Evolutionary conservation across 2,113 vertebrate genomes (phyloP).

Genomic region (Rhipidura dahli): DNA sequence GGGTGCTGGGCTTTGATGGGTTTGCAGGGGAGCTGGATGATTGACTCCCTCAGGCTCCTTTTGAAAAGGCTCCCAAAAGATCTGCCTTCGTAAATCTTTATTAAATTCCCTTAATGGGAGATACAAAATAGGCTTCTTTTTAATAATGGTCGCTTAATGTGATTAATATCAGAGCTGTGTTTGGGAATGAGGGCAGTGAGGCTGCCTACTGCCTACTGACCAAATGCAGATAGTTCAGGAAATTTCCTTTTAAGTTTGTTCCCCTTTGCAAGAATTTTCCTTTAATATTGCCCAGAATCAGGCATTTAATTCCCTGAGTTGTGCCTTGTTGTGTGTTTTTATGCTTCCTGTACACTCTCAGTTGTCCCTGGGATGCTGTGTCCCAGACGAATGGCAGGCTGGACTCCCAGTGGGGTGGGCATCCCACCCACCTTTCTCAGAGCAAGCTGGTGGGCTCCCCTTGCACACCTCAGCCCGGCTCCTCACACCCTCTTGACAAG

Average conservation of each 20-base stretch:
- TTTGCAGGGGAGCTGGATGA: not conserved
- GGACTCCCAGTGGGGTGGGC: not conserved
- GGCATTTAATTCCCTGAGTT: not conserved
- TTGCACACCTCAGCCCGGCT: not conserved
- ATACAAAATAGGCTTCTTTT: not conserved
- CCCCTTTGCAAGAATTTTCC: not conserved
- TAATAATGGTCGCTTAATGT: not conserved
- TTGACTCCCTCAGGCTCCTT: not conserved
- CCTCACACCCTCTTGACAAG: rapidly evolving
- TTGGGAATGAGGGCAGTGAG: not conserved
- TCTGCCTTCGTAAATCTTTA: not conserved
- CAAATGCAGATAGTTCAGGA: not conserved
- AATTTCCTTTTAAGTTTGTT: not conserved
- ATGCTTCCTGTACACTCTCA: not conserved
- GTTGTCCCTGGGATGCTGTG: not conserved
- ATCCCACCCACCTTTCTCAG: not conserved
- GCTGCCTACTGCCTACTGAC: not conserved
- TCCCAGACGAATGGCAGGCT: not conserved
- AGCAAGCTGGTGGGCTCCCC: not conserved
- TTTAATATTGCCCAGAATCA: not conserved
- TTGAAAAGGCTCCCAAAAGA: not conserved
- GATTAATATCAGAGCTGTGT: not conserved
- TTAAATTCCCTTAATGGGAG: not conserved
- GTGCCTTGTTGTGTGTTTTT: not conserved
- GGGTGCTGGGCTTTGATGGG: not conserved